Evolutionary conservation across 2,888 invertebrate species (phyloP).

Genomic region (Cyaniris semiargus): DNA sequence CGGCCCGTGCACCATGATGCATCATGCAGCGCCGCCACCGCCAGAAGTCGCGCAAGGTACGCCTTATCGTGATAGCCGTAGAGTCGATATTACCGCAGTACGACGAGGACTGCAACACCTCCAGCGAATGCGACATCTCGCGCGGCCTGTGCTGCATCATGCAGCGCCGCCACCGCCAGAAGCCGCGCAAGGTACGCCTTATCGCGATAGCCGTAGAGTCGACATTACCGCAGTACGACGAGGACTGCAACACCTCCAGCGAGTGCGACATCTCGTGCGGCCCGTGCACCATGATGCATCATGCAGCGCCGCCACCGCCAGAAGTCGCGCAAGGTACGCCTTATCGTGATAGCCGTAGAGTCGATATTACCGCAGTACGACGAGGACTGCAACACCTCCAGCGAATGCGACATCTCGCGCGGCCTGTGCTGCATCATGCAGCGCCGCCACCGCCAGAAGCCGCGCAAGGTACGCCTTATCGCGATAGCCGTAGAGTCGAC

Average conservation of each 20-base stretch:
- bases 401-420: constrained; percentile 91
- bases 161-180: constrained; percentile 91
- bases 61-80: background rate
- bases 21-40: constrained; percentile 92
- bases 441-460: constrained; percentile 90
- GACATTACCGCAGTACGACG: constrained; percentile 38
- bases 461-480: constrained; percentile 85
- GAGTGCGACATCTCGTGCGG: constrained; percentile 93
- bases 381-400: constrained; percentile 89
- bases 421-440: constrained; percentile 94
- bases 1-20: constrained; percentile 93
- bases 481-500: background rate
- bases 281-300: constrained; percentile 93
- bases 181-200: constrained; percentile 86
- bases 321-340: constrained; percentile 88
- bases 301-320: constrained; percentile 92
- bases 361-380: constrained; percentile 82
- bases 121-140: constrained; percentile 91
- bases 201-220: background rate
- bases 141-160: constrained; percentile 93
- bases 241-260: constrained; percentile 86
- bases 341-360: background rate
- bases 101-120: constrained; percentile 90
- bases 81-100: constrained; percentile 77
- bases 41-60: constrained; percentile 90